Evolutionary conservation across 23 tunicate species (phyloP).

Genomic region (Ciona savignyi): DNA sequence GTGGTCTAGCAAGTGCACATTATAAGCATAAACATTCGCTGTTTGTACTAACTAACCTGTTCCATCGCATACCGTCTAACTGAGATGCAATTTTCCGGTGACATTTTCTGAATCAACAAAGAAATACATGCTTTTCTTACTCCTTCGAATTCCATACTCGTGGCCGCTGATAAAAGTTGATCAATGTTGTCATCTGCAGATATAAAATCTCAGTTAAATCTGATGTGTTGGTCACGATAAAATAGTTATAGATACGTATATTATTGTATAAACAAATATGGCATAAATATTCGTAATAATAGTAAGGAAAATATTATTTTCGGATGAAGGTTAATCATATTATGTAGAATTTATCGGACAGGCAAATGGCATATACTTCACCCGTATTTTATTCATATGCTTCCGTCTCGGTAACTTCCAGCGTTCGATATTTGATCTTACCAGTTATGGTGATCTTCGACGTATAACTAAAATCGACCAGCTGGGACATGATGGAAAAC

Average conservation of each 20-base stretch:
- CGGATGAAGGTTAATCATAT: no score
- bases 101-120: constrained; percentile 29
- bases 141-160: constrained; percentile 22
- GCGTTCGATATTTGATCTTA: not conserved
- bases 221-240: not conserved
- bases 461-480: constrained; percentile 70
- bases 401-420: not conserved
- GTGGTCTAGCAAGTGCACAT: no score
- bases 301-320: no score
- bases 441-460: constrained; percentile 59
- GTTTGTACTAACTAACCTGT: no score
- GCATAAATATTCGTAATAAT: no score
- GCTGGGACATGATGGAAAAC: constrained; percentile 23
- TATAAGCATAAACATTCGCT: no score
- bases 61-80: constrained; percentile 35
- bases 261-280: no score
- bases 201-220: not conserved
- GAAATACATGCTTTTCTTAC: constrained; percentile 50
- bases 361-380: no score
- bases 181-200: constrained; percentile 53
- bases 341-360: no score
- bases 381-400: no score
- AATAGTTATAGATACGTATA: not conserved
- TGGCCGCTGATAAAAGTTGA: constrained; percentile 53
- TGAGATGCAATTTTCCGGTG: constrained; percentile 41